phyloP scores from a whole-genome alignment of 2,888 invertebrate genomes.

The Lapara coniferarum region DNA sequence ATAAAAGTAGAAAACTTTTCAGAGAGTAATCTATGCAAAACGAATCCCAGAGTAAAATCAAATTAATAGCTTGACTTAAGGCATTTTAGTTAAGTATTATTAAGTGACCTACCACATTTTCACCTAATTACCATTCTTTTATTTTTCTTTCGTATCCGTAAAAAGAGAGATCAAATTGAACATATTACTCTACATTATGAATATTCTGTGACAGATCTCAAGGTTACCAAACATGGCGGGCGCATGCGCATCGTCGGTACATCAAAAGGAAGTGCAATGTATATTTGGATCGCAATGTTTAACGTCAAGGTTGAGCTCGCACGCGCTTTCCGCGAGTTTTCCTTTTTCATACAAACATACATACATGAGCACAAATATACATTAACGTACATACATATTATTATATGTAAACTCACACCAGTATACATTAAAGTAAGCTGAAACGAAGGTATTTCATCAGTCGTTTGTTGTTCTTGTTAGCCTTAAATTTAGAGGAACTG shows the following conservation, averaged over 20 bases:
- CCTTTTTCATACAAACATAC: constrained; percentile 18
- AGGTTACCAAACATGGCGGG: constrained; percentile 11
- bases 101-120: too few relatives aligned
- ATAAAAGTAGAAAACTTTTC: too few relatives aligned
- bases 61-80: too few relatives aligned
- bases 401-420: neutral
- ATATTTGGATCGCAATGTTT: constrained; percentile 57
- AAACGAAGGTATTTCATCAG: neutral
- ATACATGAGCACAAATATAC: neutral
- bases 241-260: constrained; percentile 17
- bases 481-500: too few relatives aligned
- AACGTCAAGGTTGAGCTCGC: constrained; percentile 23
- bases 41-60: too few relatives aligned
- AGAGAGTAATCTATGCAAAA: too few relatives aligned
- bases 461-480: too few relatives aligned
- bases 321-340: constrained; percentile 21
- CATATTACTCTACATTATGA: neutral
- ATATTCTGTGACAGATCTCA: constrained; percentile 12
- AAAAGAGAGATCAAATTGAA: neutral
- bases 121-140: too few relatives aligned
- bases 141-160: too few relatives aligned
- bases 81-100: too few relatives aligned
- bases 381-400: neutral
- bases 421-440: neutral
- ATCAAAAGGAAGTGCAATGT: constrained; percentile 43